Conservation (phyloP, 2,888 invertebrate genomes). For the Nymphalis polychloros region DNA sequence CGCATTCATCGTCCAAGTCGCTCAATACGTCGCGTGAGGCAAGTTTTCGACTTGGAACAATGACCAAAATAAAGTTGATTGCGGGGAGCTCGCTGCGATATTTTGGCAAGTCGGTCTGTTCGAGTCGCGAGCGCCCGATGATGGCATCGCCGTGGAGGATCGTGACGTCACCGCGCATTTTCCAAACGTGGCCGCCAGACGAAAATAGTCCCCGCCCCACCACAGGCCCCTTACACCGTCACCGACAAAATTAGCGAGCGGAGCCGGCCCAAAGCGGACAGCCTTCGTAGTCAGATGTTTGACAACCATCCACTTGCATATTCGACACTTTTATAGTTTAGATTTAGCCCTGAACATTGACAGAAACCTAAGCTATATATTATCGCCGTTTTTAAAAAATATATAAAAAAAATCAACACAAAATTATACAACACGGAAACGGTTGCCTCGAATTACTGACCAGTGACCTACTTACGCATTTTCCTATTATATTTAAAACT, state of each 20-base stretch:
- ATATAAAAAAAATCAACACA: not conserved
- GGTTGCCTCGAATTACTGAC: not conserved
- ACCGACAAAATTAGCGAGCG: conserved; percentile 76
- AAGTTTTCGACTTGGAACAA: conserved; percentile 56
- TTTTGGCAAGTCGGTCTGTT: conserved; percentile 76
- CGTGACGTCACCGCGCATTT: conserved; percentile 80
- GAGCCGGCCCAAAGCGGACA: conserved; percentile 45
- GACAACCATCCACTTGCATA: conserved; percentile 34
- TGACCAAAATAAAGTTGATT: conserved; percentile 77
- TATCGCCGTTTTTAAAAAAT: conserved; percentile 4
- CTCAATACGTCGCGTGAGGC: conserved; percentile 45
- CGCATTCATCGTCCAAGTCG: conserved; percentile 32
- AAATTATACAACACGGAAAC: not conserved
- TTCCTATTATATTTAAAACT: too few relatives aligned
- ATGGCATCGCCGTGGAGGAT: conserved; percentile 79
- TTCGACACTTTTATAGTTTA: conserved; percentile 27
- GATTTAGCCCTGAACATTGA: conserved; percentile 23
- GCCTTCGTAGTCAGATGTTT: conserved; percentile 47
- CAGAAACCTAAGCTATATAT: conserved; percentile 8
- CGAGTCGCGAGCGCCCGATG: conserved; percentile 76
- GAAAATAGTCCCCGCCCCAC: conserved; percentile 79
- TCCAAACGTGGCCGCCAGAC: conserved; percentile 82
- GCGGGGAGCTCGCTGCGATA: conserved; percentile 69
- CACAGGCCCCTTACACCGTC: conserved; percentile 71
- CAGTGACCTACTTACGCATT: not conserved